Percentiles rank a stretch among this genome's conserved stretches.
Conservation (phyloP, 1,140 invertebrate genomes). For the Brachionus asplanchnoidis region DNA sequence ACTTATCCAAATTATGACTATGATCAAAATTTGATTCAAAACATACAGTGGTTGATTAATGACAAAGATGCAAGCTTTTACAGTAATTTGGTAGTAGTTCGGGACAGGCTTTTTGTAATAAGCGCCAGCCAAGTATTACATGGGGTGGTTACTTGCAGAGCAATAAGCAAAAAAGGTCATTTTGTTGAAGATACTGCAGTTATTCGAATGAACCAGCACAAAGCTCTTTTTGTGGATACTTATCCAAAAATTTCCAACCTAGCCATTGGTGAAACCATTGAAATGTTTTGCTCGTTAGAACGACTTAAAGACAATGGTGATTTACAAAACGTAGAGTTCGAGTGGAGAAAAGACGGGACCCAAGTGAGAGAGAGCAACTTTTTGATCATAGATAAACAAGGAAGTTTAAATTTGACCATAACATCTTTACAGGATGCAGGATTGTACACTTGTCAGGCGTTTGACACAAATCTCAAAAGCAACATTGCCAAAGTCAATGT, state of each 20-base stretch:
- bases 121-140: neutral
- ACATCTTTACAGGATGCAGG: neutral
- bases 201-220: neutral
- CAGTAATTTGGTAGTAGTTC: neutral
- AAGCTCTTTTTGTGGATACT: neutral
- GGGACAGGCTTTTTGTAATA: neutral
- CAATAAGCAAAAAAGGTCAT: neutral
- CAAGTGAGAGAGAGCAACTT: neutral
- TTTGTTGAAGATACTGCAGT: constrained; percentile 19
- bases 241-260: constrained; percentile 1
- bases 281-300: neutral
- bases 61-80: neutral
- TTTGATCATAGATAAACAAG: neutral
- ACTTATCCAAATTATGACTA: neutral
- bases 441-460: constrained; percentile 17
- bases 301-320: neutral
- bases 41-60: constrained; percentile 15
- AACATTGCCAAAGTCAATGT: neutral
- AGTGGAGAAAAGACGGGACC: neutral
- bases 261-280: neutral
- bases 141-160: neutral
- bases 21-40: neutral
- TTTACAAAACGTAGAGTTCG: neutral
- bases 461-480: neutral
- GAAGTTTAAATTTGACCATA: neutral